Evolutionary conservation across 2,888 invertebrate genomes (phyloP).

Genomic region (Tryphoninae sp.): DNA sequence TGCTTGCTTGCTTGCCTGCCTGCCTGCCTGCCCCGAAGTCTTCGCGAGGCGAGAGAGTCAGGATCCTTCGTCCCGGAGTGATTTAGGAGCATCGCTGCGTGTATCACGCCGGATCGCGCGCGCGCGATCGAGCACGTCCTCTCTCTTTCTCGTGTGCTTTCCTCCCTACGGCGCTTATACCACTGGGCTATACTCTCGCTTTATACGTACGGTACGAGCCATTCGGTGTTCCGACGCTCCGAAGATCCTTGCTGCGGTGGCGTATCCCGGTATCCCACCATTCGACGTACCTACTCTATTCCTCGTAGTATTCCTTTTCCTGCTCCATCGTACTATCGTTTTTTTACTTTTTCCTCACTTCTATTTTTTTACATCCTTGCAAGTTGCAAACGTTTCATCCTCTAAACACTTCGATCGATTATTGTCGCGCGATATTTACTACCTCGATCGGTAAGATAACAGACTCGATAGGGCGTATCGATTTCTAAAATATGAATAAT

Average conservation of each 20-base stretch:
- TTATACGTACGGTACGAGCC: conserved; percentile 41
- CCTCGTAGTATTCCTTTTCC: conserved; percentile 22
- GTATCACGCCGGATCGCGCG: conserved; percentile 77
- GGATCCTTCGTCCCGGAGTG: conserved; percentile 73
- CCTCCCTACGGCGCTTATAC: conserved; percentile 58
- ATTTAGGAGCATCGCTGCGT: conserved; percentile 80
- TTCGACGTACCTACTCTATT: conserved; percentile 9
- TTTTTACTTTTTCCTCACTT: not conserved
- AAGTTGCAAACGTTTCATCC: not conserved
- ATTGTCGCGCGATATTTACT: not conserved
- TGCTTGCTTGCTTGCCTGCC: conserved; percentile 52
- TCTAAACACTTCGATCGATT: not conserved
- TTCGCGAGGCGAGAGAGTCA: conserved; percentile 64
- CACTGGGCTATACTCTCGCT: conserved; percentile 41
- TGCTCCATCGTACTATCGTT: conserved; percentile 15
- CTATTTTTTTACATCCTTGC: conserved; percentile 7
- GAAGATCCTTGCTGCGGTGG: conserved; percentile 25
- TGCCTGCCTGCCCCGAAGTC: conserved; percentile 55
- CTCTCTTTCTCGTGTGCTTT: conserved; percentile 41
- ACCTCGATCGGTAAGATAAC: not conserved
- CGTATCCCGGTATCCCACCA: conserved; percentile 15
- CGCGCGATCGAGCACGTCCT: conserved; percentile 48
- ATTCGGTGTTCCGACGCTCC: conserved; percentile 51
- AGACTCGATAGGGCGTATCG: too few relatives aligned
- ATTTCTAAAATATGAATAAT: too few relatives aligned